These are phyloP conservation scores for Gobionotothen gibberifrons DNA, from an alignment of 2,797 vertebrate species.

Conservation along the genomic window DNA sequence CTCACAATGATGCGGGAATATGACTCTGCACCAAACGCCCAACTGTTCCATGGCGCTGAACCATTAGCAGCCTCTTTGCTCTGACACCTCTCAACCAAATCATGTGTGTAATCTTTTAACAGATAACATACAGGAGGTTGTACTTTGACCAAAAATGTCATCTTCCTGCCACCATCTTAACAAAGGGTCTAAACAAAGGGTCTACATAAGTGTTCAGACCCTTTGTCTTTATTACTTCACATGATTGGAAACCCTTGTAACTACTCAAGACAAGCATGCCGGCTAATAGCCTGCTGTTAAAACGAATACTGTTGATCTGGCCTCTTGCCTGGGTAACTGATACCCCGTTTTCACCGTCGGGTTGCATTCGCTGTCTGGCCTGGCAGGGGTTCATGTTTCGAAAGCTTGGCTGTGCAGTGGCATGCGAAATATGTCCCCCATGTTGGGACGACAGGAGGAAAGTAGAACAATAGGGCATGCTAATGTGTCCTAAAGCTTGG, in stretches of 20 bases:
- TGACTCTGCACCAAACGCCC: no score
- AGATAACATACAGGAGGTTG: background rate
- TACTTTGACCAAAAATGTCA: background rate
- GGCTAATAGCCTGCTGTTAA: slow-evolving; percentile 53
- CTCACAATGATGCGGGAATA: no score
- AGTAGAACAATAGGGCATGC: slow-evolving; percentile 47
- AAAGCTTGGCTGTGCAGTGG: slow-evolving; percentile 64
- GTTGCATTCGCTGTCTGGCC: slow-evolving; percentile 59
- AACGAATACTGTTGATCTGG: slow-evolving; percentile 56
- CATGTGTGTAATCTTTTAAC: no score
- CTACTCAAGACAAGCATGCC: slow-evolving; percentile 39
- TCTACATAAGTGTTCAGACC: background rate
- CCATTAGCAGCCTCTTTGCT: no score
- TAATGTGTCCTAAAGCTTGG: slow-evolving; percentile 12
- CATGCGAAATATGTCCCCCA: slow-evolving; percentile 62
- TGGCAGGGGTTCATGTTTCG: slow-evolving; percentile 54
- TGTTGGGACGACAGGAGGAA: slow-evolving; percentile 20
- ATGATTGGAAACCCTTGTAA: slow-evolving; percentile 33
- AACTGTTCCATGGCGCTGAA: no score
- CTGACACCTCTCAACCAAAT: no score
- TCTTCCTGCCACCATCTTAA: background rate
- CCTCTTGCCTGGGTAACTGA: slow-evolving; percentile 63
- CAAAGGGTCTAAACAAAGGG: background rate
- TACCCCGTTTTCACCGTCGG: slow-evolving; percentile 34
- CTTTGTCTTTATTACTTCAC: slow-evolving; percentile 10